A percentile compares a stretch with the other conserved stretches of the same genome.
Conservation (phyloP, 2,888 invertebrate species). For the Coleophora deauratella region DNA sequence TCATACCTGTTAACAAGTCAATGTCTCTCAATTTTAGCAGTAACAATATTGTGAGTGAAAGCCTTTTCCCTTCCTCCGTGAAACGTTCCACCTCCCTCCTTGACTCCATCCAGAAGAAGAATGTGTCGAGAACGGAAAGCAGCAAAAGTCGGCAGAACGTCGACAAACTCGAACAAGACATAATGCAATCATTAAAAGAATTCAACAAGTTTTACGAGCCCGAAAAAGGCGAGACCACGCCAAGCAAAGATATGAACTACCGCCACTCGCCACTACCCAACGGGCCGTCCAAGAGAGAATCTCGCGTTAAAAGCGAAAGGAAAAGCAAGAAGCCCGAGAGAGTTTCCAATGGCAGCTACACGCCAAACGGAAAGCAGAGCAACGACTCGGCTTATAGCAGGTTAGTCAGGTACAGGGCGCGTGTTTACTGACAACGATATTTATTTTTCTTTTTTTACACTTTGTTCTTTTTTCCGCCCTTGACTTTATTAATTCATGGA, state of each 20-base stretch:
- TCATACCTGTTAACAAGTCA: conserved; percentile 66
- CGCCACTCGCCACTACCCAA: conserved; percentile 30
- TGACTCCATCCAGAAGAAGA: conserved; percentile 68
- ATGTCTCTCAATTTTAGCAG: conserved; percentile 74
- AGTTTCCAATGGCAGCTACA: conserved; percentile 50
- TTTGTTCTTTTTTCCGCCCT: no score
- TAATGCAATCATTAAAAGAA: conserved; percentile 68
- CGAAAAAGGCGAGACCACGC: conserved; percentile 45
- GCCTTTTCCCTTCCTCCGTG: conserved; percentile 65
- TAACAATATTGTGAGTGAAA: conserved; percentile 62
- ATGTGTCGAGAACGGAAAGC: conserved; percentile 38
- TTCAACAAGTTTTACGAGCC: conserved; percentile 65
- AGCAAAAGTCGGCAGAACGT: conserved; percentile 59
- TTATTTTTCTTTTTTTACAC: no score
- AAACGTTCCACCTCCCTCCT: conserved; percentile 74
- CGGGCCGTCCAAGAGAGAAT: conserved; percentile 43
- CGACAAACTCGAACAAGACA: conserved; percentile 61
- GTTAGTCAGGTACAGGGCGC: conserved; percentile 71
- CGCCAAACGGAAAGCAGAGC: conserved; percentile 54
- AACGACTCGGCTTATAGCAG: conserved; percentile 90
- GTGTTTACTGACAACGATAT: no score
- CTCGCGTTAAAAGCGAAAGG: conserved; percentile 39
- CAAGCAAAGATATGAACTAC: conserved; percentile 36
- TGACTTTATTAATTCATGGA: no score
- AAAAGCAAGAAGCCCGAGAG: conserved; percentile 45